These are phyloP conservation scores for Dasypolia templi DNA, from an alignment of 2,888 invertebrate species.

Conservation along the genomic window DNA sequence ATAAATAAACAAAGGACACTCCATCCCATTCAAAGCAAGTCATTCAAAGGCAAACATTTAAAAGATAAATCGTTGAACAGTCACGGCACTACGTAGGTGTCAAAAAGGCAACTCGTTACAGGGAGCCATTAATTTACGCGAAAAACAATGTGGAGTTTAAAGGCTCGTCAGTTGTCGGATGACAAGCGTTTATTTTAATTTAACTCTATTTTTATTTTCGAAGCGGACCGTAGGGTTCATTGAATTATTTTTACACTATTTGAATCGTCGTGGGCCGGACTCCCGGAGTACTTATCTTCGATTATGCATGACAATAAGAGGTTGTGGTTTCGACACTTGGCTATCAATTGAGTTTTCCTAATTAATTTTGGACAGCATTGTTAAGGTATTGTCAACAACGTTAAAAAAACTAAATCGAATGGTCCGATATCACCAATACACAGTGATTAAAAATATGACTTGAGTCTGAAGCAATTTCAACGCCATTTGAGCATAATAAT, in stretches of 20 bases:
- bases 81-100: constrained; percentile 40
- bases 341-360: too few relatives aligned
- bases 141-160: constrained; percentile 62
- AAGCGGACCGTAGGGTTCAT: not conserved
- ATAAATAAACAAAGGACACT: constrained; percentile 22
- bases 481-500: too few relatives aligned
- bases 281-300: too few relatives aligned
- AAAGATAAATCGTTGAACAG: constrained; percentile 49
- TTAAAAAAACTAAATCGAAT: too few relatives aligned
- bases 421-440: too few relatives aligned
- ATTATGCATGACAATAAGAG: too few relatives aligned
- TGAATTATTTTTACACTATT: constrained; percentile 13
- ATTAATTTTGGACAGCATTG: too few relatives aligned
- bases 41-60: constrained; percentile 38
- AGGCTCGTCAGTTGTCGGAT: constrained; percentile 44
- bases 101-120: constrained; percentile 57
- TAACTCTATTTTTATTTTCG: constrained; percentile 22
- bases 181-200: constrained; percentile 42
- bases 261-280: too few relatives aligned
- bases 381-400: too few relatives aligned
- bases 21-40: not conserved
- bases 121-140: constrained; percentile 61
- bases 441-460: too few relatives aligned
- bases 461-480: too few relatives aligned
- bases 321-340: too few relatives aligned